Base-by-base conservation (phyloP, 1,140 invertebrate species). In the Apis florea region DNA sequence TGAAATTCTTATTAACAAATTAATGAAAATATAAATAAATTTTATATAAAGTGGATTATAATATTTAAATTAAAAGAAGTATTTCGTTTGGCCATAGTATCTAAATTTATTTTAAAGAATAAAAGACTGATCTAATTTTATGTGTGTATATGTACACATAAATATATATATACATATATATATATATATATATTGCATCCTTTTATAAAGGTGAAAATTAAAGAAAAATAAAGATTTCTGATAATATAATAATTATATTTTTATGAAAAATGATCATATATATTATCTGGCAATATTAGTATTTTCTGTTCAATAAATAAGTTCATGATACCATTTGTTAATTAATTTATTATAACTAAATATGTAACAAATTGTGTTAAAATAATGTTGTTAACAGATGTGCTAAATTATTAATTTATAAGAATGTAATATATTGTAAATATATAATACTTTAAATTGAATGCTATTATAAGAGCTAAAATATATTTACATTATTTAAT, bases 391-490 rank as follows among this genome's bases (percentile, higher is more conserved):
- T 56, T 15, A 73, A 81, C 61, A 75, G 40, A 40, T 9, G 15
- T 79, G 51, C 21, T 79, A 67, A 67, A 78, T 56, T 53, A 75
- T 63, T 75, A 66, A 64, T 75, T 58, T 79, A 56, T 75, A 79
- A 79, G 49, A 77, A 84, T 86, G 85, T 86, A 68, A 85, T 85
- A 85, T 85, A 83, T 70, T 86, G 83, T 85, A 85, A 73, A 84
- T 86, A 85, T 76, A 83, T 40, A 31, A 31, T 76, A 77, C 10
- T 85, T 79, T 85, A 83, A 21, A 75, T 66, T 79, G 31, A 51
- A 85, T 63, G 51, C 61, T 66, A 56, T 83, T 83, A 85, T 86
- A 74, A 85, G 75, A 67, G 9, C 24, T 51, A 83, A 68, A 63
- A 19, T 17, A 21, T 71, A 73, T 83, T 79, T 75, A 75, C 56